phyloP scores from a whole-genome alignment of 2,888 invertebrate species.

The Dysmachus trigonus region DNA sequence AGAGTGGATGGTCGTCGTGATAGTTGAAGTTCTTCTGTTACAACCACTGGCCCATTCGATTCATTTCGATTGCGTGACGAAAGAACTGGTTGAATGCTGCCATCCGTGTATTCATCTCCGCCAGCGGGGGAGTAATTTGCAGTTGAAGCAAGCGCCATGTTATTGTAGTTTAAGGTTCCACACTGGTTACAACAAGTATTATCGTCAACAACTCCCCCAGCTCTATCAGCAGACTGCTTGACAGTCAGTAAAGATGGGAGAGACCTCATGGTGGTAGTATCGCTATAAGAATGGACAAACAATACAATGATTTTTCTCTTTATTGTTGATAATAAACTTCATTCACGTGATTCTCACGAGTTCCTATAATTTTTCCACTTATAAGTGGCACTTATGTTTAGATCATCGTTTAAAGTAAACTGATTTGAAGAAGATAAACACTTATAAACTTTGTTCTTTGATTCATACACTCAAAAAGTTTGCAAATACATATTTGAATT shows the following conservation, averaged over 20 bases:
- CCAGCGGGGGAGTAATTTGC: neutral
- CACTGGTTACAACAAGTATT: conserved; percentile 22
- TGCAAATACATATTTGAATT: neutral
- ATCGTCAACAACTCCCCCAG: neutral
- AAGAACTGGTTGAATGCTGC: conserved; percentile 23
- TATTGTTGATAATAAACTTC: neutral
- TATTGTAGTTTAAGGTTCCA: conserved; percentile 15
- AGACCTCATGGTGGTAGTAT: conserved; percentile 4
- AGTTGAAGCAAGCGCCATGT: conserved; percentile 35
- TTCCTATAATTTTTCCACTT: neutral
- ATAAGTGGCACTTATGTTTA: neutral
- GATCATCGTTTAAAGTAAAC: neutral
- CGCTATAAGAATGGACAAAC: neutral
- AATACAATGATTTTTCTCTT: neutral
- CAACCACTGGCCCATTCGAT: conserved; percentile 53
- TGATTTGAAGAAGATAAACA: neutral
- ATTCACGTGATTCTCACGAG: conserved; percentile 30
- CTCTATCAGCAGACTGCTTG: conserved; percentile 40
- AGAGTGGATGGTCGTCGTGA: conserved; percentile 63
- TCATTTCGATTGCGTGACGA: conserved; percentile 53
- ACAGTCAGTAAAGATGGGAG: conserved; percentile 44
- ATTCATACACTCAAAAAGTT: neutral
- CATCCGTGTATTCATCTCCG: conserved; percentile 14
- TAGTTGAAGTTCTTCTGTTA: conserved; percentile 58
- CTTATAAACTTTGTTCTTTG: neutral